Evolutionary conservation across 2,113 vertebrate species (phyloP).

Genomic region (Micronycteris hirsuta): DNA sequence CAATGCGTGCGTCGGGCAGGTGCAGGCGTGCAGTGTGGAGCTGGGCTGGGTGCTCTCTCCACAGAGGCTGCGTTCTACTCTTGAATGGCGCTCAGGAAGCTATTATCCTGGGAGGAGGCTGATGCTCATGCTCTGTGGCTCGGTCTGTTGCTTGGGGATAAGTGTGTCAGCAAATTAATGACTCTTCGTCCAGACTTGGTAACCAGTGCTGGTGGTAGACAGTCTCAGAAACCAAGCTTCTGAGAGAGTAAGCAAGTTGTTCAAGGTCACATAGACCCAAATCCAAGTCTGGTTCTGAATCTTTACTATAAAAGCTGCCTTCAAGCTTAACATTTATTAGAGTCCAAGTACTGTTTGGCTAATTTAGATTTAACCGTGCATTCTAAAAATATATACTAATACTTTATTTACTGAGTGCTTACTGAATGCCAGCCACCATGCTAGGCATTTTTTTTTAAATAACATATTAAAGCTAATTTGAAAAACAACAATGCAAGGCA

Average conservation of each 20-base stretch:
- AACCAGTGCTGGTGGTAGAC: neutral
- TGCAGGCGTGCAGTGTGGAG: neutral
- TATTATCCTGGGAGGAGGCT: neutral
- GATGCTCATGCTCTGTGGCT: neutral
- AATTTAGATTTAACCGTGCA: conserved; percentile 4
- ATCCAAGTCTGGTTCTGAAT: neutral
- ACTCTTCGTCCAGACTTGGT: neutral
- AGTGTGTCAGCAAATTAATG: neutral
- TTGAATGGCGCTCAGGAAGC: neutral
- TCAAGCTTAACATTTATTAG: neutral
- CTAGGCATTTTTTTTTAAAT: neutral
- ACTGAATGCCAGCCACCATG: neutral
- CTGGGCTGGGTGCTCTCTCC: neutral
- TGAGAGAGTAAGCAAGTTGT: neutral
- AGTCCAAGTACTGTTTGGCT: neutral
- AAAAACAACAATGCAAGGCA: neutral
- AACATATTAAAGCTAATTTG: neutral
- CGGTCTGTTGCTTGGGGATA: neutral
- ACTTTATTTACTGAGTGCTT: conserved; percentile 39
- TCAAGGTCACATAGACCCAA: neutral
- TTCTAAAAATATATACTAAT: neutral
- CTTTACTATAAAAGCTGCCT: neutral
- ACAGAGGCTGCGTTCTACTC: neutral
- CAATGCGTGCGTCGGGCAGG: neutral
- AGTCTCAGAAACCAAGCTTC: neutral